Evolutionary conservation across 1,140 invertebrate genomes (phyloP), one percentile per base, ranked within the genome.

Genomic region (Alviniconcha marisindica): DNA sequence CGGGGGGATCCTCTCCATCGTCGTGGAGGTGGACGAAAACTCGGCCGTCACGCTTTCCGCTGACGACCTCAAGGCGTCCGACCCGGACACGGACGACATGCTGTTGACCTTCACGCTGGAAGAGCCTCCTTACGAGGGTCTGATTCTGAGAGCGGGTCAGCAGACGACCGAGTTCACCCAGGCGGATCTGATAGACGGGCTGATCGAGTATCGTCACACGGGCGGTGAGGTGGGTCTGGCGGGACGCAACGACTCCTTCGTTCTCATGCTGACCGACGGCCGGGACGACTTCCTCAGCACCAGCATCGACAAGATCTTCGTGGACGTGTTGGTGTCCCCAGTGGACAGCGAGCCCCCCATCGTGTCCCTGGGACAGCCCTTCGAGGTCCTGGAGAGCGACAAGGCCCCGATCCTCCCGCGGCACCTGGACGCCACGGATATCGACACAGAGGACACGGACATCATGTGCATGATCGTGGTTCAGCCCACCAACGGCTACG

Each of bases 401-500:
- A 92, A 91, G 74, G 88, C 85, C 40, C 42, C 88, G 18, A 87
- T 94, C 56, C 85, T 92, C 24, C 81, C 88, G 0, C 71, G 81
- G n/a, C 85, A 93, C 86, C 80, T 94, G 28, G 89, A 90, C 80
- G 90, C 90, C 12, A 86, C 88, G n/a, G 94, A 94, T 87, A 78
- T 87, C 2, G 93, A 94, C 86, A 90, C 92, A 4, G 82, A 88
- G 7, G 87, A 90, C n/a, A 88, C 89, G 31, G 89, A 91, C 74
- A 88, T 94, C 24, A 85, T 90, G n/a, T 93, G 93, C 80, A 89
- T 91, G 48, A 87, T 94, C 48, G 85, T 89, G 12, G 83, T 84
- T 2, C 93, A 92, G 71, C 93, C 94, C 21, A 86, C 77, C 15
- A 84, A 90, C 84, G 94, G 94, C 12, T 94, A 92, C 82, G 48